phyloP scores from a whole-genome alignment of 1,140 invertebrate species.

The Oreohelix idahoensis region DNA sequence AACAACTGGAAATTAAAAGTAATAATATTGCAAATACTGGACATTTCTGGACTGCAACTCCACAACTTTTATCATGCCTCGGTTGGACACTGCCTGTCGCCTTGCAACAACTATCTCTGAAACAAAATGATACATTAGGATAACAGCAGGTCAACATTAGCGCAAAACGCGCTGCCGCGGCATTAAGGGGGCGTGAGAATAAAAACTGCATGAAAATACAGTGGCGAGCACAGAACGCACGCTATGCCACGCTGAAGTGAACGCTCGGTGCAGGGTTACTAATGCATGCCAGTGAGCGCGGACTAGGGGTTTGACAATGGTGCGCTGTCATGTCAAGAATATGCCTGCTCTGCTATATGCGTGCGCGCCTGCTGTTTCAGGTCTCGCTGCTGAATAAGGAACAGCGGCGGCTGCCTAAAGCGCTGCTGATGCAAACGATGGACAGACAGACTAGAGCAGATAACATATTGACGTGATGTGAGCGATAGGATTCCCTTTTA shows the following conservation, averaged over 20 bases:
- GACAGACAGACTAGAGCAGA: not conserved
- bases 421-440: not conserved
- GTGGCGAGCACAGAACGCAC: not conserved
- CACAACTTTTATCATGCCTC: not conserved
- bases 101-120: not conserved
- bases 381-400: not conserved
- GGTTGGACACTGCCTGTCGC: not conserved
- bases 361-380: not conserved
- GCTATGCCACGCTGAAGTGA: no score
- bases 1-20: no score
- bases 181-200: not conserved
- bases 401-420: not conserved
- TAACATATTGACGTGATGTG: not conserved
- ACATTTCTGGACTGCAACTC: no score
- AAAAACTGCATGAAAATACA: not conserved
- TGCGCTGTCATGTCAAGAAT: not conserved
- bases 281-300: not conserved
- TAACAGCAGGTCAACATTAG: not conserved
- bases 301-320: not conserved
- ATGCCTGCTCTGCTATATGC: not conserved
- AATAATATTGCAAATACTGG: no score
- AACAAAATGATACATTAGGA: not conserved
- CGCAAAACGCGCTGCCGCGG: conserved; percentile 19
- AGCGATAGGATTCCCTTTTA: not conserved
- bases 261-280: not conserved